Percentiles rank a stretch among this genome's conserved stretches.
Evolutionary conservation across 2,797 vertebrate species (phyloP).

Genomic region (Acipenser ruthenus): DNA sequence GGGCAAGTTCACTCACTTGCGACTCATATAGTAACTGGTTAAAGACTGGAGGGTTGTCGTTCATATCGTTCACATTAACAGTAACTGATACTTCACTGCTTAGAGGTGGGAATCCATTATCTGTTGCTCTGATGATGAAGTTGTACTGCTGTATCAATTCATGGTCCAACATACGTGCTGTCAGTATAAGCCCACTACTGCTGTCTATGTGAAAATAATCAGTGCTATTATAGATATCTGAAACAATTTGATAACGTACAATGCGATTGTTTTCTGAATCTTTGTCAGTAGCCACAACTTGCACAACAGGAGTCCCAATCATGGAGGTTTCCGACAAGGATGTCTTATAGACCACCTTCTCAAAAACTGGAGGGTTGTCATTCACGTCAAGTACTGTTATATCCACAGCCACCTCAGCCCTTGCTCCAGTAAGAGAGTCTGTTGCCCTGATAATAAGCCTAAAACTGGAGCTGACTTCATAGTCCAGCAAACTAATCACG

Average conservation of each 20-base stretch:
- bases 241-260: slow-evolving; percentile 87
- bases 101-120: slow-evolving; percentile 86
- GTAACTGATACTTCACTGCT: slow-evolving; percentile 81
- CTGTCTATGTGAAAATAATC: slow-evolving; percentile 97
- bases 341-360: slow-evolving; percentile 71
- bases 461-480: slow-evolving; percentile 71
- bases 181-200: slow-evolving; percentile 87
- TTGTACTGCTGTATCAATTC: slow-evolving; percentile 75
- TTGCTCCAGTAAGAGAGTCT: slow-evolving; percentile 84
- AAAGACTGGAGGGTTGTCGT: slow-evolving; percentile 91
- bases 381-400: slow-evolving; percentile 82
- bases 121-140: slow-evolving; percentile 79
- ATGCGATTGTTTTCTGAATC: slow-evolving; percentile 85
- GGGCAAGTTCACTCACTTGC: slow-evolving; percentile 85
- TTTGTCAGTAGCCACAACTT: slow-evolving; percentile 78
- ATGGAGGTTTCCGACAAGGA: slow-evolving; percentile 84
- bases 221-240: slow-evolving; percentile 80
- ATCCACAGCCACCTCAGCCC: slow-evolving; percentile 85
- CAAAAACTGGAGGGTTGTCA: slow-evolving; percentile 83
- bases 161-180: slow-evolving; percentile 85
- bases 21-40: slow-evolving; percentile 94
- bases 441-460: slow-evolving; percentile 84
- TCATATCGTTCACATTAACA: slow-evolving; percentile 80
- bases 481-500: slow-evolving; percentile 79
- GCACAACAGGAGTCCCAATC: slow-evolving; percentile 87